Conservation (phyloP, 1,140 invertebrate genomes). For the Panulirus ornatus region DNA sequence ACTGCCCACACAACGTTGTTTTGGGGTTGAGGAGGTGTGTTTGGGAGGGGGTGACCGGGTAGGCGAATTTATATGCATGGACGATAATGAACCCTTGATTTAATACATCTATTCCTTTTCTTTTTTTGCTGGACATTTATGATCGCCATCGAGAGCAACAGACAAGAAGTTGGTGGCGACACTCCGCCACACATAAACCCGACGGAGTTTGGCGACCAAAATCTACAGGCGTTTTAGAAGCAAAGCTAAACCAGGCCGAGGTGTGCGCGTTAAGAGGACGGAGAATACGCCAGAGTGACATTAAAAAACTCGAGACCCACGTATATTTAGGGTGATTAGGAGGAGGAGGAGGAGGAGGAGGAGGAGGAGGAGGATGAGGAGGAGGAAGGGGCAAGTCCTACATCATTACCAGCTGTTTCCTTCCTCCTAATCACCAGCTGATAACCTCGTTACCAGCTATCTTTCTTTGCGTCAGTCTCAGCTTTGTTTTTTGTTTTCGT, state of each 20-base stretch:
- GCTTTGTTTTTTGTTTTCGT: neutral
- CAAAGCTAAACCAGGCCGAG: too few relatives aligned
- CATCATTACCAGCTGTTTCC: neutral
- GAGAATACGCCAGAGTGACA: too few relatives aligned
- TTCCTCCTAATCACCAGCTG: neutral
- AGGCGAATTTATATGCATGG: neutral
- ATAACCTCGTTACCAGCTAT: neutral
- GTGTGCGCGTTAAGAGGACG: too few relatives aligned
- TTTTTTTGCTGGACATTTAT: neutral
- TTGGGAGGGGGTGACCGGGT: neutral
- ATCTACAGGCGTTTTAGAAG: too few relatives aligned
- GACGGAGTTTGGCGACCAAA: too few relatives aligned
- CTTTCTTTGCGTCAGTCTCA: neutral
- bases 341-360: neutral
- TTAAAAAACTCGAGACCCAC: neutral
- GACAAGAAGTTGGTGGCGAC: neutral
- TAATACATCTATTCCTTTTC: neutral
- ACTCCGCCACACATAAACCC: too few relatives aligned
- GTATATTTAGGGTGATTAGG: neutral
- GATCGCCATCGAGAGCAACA: too few relatives aligned
- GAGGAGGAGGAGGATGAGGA: neutral
- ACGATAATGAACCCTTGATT: conserved; percentile 11
- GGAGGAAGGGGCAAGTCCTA: neutral
- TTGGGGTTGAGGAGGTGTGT: too few relatives aligned
- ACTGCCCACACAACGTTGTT: neutral